A percentile compares a stretch with the other conserved stretches of the same genome.
phyloP scores from a whole-genome alignment of 2,888 invertebrate species.

The Plebejus anna region DNA sequence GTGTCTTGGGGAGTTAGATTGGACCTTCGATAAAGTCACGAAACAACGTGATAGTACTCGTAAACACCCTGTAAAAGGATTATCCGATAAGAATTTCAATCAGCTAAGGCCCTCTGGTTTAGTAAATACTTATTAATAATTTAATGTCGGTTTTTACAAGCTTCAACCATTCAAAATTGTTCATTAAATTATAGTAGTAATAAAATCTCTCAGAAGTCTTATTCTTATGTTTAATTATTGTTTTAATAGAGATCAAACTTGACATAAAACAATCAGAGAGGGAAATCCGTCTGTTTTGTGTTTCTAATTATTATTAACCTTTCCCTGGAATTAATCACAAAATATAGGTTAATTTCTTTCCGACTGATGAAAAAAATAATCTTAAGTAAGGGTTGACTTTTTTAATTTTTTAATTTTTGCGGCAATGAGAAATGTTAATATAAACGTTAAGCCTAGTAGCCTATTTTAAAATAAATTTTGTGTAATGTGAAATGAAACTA shows the following conservation, averaged over 20 bases:
- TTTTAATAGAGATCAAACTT: not conserved
- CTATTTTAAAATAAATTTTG: no score
- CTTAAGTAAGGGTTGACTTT: not conserved
- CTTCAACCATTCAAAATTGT: no score
- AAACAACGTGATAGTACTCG: not conserved
- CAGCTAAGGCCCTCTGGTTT: not conserved
- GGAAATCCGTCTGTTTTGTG: not conserved
- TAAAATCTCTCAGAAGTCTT: no score
- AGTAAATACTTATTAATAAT: no score
- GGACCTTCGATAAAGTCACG: not conserved
- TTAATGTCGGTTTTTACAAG: no score
- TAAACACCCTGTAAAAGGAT: not conserved
- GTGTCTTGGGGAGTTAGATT: not conserved
- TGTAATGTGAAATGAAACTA: no score
- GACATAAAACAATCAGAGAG: not conserved
- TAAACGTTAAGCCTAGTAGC: not conserved
- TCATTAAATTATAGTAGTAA: no score
- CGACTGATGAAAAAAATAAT: not conserved
- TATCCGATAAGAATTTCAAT: slow-evolving; percentile 3
- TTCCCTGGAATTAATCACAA: not conserved
- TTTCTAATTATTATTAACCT: not conserved
- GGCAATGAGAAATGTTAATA: not conserved
- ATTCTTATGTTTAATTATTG: not conserved
- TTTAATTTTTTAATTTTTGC: not conserved
- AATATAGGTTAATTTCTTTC: not conserved